These are phyloP conservation scores for Brachionus koreanus DNA, from an alignment of 1,140 invertebrate genomes.

Conservation along the genomic window DNA sequence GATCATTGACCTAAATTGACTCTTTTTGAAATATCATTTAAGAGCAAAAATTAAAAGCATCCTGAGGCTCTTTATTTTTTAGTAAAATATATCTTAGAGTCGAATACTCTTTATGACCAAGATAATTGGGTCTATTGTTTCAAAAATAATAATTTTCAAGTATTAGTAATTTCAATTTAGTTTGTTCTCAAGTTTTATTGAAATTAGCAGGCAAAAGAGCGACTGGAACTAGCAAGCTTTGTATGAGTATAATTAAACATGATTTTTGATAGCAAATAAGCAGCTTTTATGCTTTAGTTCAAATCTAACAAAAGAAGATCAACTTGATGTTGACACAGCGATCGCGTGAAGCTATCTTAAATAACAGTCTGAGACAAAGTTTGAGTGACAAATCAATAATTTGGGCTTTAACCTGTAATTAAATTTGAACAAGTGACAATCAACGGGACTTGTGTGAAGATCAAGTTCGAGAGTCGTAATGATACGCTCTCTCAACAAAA, in stretches of 20 bases:
- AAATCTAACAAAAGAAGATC: conserved; percentile 11
- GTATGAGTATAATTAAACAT: conserved; percentile 25
- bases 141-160: background rate
- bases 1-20: background rate
- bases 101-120: background rate
- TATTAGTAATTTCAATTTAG: background rate
- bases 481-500: background rate
- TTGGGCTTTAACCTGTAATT: background rate
- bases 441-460: conserved; percentile 8
- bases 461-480: background rate
- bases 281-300: background rate
- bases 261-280: conserved; percentile 8
- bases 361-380: background rate
- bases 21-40: background rate
- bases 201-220: conserved; percentile 5
- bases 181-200: background rate
- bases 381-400: conserved; percentile 8
- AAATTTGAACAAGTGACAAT: conserved; percentile 13
- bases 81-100: background rate
- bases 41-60: background rate
- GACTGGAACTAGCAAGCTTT: background rate
- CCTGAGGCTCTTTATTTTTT: background rate
- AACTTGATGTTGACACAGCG: background rate
- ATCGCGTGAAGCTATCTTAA: conserved; percentile 35
- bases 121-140: background rate